Base-by-base conservation (phyloP, 2,113 vertebrate species). In the Spermophilus dauricus region DNA sequence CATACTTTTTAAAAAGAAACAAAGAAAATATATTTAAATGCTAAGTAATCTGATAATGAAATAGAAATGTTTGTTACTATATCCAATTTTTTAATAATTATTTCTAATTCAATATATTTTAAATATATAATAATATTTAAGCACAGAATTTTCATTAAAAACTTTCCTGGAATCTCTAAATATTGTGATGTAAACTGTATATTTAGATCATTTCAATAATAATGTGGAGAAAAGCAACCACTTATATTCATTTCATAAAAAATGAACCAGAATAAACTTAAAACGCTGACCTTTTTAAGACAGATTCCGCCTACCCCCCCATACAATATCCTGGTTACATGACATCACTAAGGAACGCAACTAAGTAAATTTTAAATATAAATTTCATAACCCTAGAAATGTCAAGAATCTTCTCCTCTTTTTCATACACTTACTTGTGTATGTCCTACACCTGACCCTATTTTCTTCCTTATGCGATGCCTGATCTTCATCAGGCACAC, bases 21-120 rank as follows among this genome's bases (percentile, higher is more conserved):
- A 82, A 90, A 76, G 26, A 77, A 87, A 37, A 67, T 30, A 42
- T 7, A 86, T 16, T 42, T 8, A 96, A 82, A 56, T 12, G 58
- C 45, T 80, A 76, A 93, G 17, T 67, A 56, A 89, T 67, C 69
- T 48, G 28, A 86, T 78, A 73, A 70, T 76, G 42, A 77, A 94
- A 82, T 24, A 45, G 22, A 75, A 77, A 32, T 0, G 22, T 80
- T 67, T 69, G 73, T 83, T 67, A 51, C 8, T 77, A 53, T 1
- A 12, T 45, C 89, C 81, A 78, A 26, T 80, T 95, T 69, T 51
- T 95, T 72, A 65, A 20, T 2, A 70, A 76, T 84, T 53, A 45
- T 78, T 26, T 67, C 45, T 75, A 75, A 61, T 28, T 82, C 2
- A 26, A 39, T 56, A 28, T 9, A 67, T 78, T 72, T 75, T 22